Percentiles rank a stretch among this genome's conserved stretches.
Evolutionary conservation across 2,113 vertebrate species (phyloP).

Genomic region (Hyperopisus bebe): DNA sequence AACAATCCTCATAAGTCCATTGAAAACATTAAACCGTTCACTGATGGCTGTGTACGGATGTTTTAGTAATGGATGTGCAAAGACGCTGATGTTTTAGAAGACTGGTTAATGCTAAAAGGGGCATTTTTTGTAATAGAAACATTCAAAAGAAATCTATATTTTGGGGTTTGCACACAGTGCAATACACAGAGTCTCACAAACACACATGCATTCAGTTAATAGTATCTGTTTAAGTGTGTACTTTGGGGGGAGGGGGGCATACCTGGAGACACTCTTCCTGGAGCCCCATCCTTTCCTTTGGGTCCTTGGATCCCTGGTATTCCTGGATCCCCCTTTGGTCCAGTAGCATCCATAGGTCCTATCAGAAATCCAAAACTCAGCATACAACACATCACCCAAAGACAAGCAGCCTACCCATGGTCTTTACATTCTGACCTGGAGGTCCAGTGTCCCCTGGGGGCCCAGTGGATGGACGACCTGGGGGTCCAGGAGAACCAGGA

Average conservation of each 20-base stretch:
- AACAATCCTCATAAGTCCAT: not conserved
- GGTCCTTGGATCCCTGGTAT: slow-evolving; percentile 37
- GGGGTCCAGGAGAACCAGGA: slow-evolving; percentile 31
- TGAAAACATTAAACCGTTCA: not conserved
- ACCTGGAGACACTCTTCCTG: slow-evolving; percentile 46
- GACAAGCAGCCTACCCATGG: not conserved
- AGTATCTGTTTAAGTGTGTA: not conserved
- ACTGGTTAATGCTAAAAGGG: not conserved
- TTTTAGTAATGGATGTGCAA: not conserved
- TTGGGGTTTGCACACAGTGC: not conserved
- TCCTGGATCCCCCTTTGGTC: slow-evolving; percentile 44
- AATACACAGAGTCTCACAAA: not conserved
- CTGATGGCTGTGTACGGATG: not conserved
- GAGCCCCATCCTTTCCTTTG: slow-evolving; percentile 33
- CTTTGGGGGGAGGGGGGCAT: not conserved
- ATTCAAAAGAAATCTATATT: not conserved
- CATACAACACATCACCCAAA: not conserved
- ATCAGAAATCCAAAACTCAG: not conserved
- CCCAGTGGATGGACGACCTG: slow-evolving; percentile 5
- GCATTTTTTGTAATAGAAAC: not conserved
- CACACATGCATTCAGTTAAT: not conserved
- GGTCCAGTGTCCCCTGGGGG: slow-evolving; percentile 33
- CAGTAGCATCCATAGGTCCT: slow-evolving; percentile 40
- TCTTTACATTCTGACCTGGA: slow-evolving; percentile 31
- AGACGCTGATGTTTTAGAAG: not conserved